Evolutionary conservation across 2,113 vertebrate species (phyloP).

Genomic region (Cyanoderma ruficeps): DNA sequence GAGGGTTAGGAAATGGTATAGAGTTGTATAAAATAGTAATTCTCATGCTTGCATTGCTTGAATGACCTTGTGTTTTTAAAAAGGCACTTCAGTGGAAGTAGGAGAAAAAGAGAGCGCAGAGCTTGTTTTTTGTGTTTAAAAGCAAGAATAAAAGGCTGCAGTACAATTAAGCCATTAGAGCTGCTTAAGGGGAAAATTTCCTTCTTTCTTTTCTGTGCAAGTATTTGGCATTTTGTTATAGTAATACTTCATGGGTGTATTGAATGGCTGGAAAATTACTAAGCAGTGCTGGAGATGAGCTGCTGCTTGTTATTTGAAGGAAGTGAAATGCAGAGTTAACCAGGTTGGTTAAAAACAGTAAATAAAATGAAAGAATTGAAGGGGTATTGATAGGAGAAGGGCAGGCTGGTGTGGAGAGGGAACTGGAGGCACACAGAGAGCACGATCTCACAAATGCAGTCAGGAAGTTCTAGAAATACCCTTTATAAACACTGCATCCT

Average conservation of each 20-base stretch:
- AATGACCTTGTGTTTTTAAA: background rate
- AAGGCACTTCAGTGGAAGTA: background rate
- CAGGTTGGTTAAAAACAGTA: background rate
- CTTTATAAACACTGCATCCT: constrained; percentile 52
- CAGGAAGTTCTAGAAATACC: constrained; percentile 64
- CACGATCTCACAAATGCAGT: background rate
- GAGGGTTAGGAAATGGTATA: background rate
- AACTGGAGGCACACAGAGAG: background rate
- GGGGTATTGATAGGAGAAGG: background rate
- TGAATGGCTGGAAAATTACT: background rate
- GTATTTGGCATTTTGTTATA: background rate
- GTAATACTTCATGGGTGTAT: background rate
- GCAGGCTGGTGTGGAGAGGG: background rate
- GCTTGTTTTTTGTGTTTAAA: background rate
- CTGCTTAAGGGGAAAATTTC: background rate
- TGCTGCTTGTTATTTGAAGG: background rate
- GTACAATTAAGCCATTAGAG: background rate
- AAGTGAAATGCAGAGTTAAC: background rate
- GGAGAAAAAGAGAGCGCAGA: background rate
- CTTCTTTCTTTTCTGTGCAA: background rate
- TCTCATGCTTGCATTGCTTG: background rate
- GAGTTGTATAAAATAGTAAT: background rate
- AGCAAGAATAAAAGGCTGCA: background rate
- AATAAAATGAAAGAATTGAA: background rate
- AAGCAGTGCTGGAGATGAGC: background rate